Evolutionary conservation across 2,797 vertebrate species (phyloP).

Genomic region (Anguilla obscura): DNA sequence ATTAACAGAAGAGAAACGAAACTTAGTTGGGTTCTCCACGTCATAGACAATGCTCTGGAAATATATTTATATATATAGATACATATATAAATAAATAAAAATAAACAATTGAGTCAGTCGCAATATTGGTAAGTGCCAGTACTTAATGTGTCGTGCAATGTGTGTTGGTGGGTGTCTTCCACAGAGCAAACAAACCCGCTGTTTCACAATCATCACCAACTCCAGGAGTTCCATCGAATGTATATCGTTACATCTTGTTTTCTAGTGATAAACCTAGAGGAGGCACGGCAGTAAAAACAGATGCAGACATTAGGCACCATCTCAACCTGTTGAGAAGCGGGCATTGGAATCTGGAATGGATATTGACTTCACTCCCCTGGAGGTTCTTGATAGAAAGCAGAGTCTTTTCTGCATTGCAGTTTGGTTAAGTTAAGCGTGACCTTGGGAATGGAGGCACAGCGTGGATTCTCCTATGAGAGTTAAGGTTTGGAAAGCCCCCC

Average conservation of each 20-base stretch:
- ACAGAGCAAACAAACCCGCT: slow-evolving; percentile 4
- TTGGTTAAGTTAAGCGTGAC: background rate
- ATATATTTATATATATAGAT: background rate
- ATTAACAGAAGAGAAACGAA: background rate
- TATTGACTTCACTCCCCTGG: slow-evolving; percentile 65
- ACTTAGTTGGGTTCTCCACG: background rate
- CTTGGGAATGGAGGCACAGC: background rate
- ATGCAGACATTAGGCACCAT: background rate
- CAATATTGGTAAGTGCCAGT: background rate
- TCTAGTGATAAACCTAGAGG: background rate
- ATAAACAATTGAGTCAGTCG: background rate
- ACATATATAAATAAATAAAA: background rate
- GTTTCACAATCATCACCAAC: background rate
- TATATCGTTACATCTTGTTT: background rate
- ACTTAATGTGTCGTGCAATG: background rate
- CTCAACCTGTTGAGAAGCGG: background rate
- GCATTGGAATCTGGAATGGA: slow-evolving; percentile 58
- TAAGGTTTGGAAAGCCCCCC: background rate
- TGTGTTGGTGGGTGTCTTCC: background rate
- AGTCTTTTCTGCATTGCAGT: background rate
- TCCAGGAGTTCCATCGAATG: background rate
- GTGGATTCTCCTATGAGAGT: background rate
- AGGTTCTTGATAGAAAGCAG: slow-evolving; percentile 58
- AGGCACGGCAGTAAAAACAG: background rate
- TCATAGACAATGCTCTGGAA: background rate